Conservation (phyloP, 2,113 vertebrate species). For the Paralichthys olivaceus region DNA sequence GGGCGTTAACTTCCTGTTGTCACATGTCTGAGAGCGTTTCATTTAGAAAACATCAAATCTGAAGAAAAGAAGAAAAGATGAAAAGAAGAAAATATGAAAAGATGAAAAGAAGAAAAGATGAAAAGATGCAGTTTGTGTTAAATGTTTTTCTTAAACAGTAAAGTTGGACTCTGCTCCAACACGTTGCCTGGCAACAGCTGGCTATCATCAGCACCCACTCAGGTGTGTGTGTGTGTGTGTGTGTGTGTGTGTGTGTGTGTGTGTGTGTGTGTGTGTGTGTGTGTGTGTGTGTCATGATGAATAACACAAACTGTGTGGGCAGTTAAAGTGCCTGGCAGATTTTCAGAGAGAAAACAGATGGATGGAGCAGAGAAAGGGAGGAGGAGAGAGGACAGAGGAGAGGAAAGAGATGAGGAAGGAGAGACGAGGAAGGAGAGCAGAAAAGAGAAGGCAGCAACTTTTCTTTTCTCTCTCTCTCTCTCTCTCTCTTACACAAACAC, state of each 20-base stretch:
- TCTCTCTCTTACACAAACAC: constrained; percentile 19
- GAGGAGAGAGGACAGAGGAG: background rate
- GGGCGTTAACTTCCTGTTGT: background rate
- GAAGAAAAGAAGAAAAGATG: background rate
- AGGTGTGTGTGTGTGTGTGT: constrained; percentile 47
- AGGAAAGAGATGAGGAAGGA: background rate
- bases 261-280: too few species aligned
- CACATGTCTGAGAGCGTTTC: background rate
- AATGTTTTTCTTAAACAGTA: constrained; percentile 43
- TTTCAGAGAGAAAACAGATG: constrained; percentile 33
- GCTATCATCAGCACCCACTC: constrained; percentile 67
- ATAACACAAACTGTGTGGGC: constrained; percentile 50
- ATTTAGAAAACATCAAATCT: background rate
- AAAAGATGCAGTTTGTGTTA: constrained; percentile 15
- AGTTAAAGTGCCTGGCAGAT: constrained; percentile 23
- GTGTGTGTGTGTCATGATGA: constrained; percentile 16
- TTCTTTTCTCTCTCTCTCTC: constrained; percentile 17
- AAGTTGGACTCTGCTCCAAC: constrained; percentile 53
- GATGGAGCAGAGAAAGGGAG: background rate
- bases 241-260: constrained; percentile 1
- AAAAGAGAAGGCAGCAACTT: constrained; percentile 17
- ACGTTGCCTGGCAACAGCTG: constrained; percentile 75
- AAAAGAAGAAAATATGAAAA: background rate
- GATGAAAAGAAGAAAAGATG: background rate
- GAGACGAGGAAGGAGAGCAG: background rate